phyloP scores from a whole-genome alignment of 2,888 invertebrate genomes.

The Lymantria dispar region DNA sequence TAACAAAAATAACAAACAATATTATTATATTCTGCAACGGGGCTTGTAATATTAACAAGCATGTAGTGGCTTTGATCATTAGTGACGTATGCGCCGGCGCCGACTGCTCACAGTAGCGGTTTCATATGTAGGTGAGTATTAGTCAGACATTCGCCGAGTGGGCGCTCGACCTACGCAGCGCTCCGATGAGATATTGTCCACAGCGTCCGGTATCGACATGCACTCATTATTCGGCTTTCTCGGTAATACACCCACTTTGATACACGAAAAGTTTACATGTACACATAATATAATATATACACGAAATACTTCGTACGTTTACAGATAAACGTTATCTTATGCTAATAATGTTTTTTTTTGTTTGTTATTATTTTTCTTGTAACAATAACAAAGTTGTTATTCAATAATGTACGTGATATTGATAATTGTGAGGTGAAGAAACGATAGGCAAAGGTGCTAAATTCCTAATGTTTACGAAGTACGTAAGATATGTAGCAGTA shows the following conservation, averaged over 20 bases:
- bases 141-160: conserved; percentile 41
- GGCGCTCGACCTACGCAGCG: conserved; percentile 43
- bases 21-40: conserved; percentile 19
- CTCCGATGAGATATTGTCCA: conserved; percentile 43
- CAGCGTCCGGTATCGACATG: conserved; percentile 38
- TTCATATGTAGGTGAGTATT: conserved; percentile 24
- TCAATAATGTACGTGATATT: too few relatives aligned
- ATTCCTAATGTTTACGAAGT: too few relatives aligned
- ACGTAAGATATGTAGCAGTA: too few relatives aligned
- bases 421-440: too few relatives aligned
- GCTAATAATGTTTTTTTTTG: not conserved
- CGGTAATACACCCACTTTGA: conserved; percentile 47
- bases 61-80: conserved; percentile 5
- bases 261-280: conserved; percentile 28
- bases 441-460: too few relatives aligned
- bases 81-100: conserved; percentile 4
- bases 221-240: conserved; percentile 52
- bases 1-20: too few relatives aligned
- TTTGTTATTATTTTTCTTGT: not conserved
- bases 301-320: not conserved
- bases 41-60: not conserved
- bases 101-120: conserved; percentile 15
- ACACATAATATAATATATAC: conserved; percentile 1
- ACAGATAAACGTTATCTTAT: not conserved
- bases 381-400: too few relatives aligned